Evolutionary conservation across 2,888 invertebrate genomes (phyloP).

Genomic region (Noctuana brunneofusca): DNA sequence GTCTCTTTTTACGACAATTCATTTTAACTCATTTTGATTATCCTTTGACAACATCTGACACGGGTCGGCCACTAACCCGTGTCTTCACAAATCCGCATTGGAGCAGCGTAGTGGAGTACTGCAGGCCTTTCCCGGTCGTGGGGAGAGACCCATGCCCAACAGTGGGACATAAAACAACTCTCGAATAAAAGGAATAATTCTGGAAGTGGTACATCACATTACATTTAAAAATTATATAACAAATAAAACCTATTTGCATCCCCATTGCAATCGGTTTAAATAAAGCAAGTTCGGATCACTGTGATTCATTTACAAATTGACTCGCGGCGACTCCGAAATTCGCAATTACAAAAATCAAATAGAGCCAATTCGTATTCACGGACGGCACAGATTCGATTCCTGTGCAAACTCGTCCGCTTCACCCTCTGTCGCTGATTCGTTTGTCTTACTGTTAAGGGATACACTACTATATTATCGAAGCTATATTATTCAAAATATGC

Average conservation of each 20-base stretch:
- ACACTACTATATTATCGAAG: not conserved
- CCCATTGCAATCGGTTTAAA: constrained; percentile 22
- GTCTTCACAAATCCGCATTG: no score
- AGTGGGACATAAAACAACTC: no score
- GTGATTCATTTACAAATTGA: constrained; percentile 34
- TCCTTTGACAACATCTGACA: no score
- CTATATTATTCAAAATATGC: not conserved
- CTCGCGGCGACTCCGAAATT: constrained; percentile 28
- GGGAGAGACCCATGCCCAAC: no score
- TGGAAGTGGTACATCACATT: not conserved
- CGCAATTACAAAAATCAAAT: constrained; percentile 36
- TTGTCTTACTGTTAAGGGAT: not conserved
- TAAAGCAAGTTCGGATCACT: constrained; percentile 25
- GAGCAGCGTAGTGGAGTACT: no score
- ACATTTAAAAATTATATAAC: not conserved
- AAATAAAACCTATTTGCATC: not conserved
- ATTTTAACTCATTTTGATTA: no score
- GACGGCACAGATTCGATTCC: constrained; percentile 31
- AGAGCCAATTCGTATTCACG: constrained; percentile 35
- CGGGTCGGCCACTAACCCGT: no score
- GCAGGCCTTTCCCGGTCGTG: no score
- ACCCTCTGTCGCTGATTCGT: constrained; percentile 3
- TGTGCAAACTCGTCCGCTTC: constrained; percentile 28
- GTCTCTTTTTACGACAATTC: no score
- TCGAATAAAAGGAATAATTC: no score